Conservation (phyloP, 2,888 invertebrate genomes). For the Nowickia ferox region DNA sequence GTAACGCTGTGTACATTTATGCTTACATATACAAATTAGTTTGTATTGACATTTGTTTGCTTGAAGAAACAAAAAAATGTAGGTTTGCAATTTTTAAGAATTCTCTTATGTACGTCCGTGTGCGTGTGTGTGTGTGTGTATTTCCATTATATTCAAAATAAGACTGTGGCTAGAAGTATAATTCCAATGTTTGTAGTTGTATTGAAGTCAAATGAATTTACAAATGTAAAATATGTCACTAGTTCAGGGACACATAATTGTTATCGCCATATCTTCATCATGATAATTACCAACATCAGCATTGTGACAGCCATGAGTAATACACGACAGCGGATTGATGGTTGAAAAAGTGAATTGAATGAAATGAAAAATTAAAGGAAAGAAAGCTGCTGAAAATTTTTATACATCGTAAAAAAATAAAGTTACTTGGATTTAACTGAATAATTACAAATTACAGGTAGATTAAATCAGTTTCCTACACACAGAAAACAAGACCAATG, state of each 20-base stretch:
- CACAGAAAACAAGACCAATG: too few relatives aligned
- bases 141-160: slow-evolving; percentile 28
- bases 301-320: slow-evolving; percentile 1
- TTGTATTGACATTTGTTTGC: slow-evolving; percentile 39
- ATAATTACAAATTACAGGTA: too few relatives aligned
- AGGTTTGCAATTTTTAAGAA: slow-evolving; percentile 39
- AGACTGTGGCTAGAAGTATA: slow-evolving; percentile 37
- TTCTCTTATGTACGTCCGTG: not conserved
- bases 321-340: slow-evolving; percentile 14
- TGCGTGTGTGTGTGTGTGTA: not conserved
- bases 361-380: not conserved
- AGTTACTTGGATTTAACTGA: too few relatives aligned
- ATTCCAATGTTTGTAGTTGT: slow-evolving; percentile 39
- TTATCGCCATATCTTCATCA: slow-evolving; percentile 28
- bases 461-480: too few relatives aligned
- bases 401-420: too few relatives aligned
- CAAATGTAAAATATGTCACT: slow-evolving; percentile 62
- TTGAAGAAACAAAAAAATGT: not conserved
- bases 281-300: slow-evolving; percentile 15
- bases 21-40: slow-evolving; percentile 9
- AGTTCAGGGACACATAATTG: slow-evolving; percentile 64
- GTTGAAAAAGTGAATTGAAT: not conserved
- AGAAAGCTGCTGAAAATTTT: too few relatives aligned
- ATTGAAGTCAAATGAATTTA: slow-evolving; percentile 17
- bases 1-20: not conserved